Percentiles rank a stretch among this genome's conserved stretches.
Evolutionary conservation across 2,797 vertebrate genomes (phyloP).

Genomic region (Craterocephalus amniculus): DNA sequence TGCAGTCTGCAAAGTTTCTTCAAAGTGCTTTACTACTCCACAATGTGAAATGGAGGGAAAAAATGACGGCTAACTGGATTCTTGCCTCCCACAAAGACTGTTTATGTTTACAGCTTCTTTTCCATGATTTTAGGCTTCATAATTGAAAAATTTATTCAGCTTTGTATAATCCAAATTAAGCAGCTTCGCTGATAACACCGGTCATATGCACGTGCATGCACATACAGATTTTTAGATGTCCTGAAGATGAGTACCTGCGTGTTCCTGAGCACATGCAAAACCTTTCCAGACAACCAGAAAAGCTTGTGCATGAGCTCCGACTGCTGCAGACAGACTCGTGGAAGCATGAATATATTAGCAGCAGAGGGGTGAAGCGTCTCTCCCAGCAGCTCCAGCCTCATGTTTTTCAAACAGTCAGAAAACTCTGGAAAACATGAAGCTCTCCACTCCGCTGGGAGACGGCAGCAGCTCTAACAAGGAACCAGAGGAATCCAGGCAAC

Average conservation of each 20-base stretch:
- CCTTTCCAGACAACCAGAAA: slow-evolving; percentile 9
- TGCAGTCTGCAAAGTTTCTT: slow-evolving; percentile 38
- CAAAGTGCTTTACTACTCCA: slow-evolving; percentile 25
- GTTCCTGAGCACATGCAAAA: not conserved
- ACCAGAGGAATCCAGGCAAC: slow-evolving; percentile 30
- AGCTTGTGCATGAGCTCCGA: slow-evolving; percentile 11
- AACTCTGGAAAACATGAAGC: slow-evolving; percentile 58
- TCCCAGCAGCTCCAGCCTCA: slow-evolving; percentile 57
- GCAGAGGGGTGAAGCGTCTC: slow-evolving; percentile 30
- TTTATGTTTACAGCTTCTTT: not conserved
- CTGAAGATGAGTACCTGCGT: not conserved
- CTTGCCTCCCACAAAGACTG: slow-evolving; percentile 23
- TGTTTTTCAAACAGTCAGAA: slow-evolving; percentile 69
- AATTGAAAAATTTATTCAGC: too few relatives aligned
- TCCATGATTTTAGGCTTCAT: not conserved
- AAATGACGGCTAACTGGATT: slow-evolving; percentile 23
- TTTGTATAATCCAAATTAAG: slow-evolving; percentile 6
- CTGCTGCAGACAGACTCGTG: slow-evolving; percentile 31
- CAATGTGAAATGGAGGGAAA: slow-evolving; percentile 12
- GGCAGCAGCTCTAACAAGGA: slow-evolving; percentile 58
- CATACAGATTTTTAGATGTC: not conserved
- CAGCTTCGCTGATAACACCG: not conserved
- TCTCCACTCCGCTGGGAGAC: slow-evolving; percentile 28
- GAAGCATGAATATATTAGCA: slow-evolving; percentile 55
- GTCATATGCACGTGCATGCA: not conserved